Evolutionary conservation across 1,140 invertebrate genomes (phyloP).

Genomic region (Aphelinus certus): DNA sequence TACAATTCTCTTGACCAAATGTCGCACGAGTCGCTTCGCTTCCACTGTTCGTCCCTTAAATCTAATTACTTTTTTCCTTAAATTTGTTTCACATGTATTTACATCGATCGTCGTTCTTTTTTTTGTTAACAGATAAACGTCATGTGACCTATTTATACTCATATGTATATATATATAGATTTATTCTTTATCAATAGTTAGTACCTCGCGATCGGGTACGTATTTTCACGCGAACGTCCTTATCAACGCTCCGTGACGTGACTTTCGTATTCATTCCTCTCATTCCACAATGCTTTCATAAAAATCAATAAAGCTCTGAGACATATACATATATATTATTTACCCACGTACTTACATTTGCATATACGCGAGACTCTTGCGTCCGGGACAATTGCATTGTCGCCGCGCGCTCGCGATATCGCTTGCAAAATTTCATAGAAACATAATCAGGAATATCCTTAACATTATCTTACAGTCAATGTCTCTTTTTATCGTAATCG

Average conservation of each 20-base stretch:
- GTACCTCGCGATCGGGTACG: constrained; percentile 44
- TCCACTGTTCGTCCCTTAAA: constrained; percentile 5
- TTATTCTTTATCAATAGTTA: constrained; percentile 55
- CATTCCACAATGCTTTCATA: constrained; percentile 2
- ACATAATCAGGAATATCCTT: not conserved
- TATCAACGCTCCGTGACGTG: not conserved
- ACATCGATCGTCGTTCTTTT: constrained; percentile 54
- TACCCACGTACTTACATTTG: too few relatives aligned
- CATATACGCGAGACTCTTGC: not conserved
- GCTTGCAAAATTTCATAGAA: not conserved
- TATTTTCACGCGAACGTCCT: constrained; percentile 7
- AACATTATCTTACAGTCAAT: constrained; percentile 12
- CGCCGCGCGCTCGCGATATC: not conserved
- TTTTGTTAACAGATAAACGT: constrained; percentile 55
- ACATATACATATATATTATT: not conserved
- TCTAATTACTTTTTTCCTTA: constrained; percentile 28
- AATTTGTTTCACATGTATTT: constrained; percentile 52
- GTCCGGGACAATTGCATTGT: not conserved
- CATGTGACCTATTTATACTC: constrained; percentile 59
- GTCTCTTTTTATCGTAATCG: not conserved
- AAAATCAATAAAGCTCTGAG: constrained; percentile 14
- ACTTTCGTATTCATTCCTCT: not conserved
- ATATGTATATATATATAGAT: constrained; percentile 37
- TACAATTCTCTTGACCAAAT: constrained; percentile 12
- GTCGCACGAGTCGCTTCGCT: constrained; percentile 26